Evolutionary conservation across 2,113 vertebrate genomes (phyloP).

Genomic region (Ciconia stormi): DNA sequence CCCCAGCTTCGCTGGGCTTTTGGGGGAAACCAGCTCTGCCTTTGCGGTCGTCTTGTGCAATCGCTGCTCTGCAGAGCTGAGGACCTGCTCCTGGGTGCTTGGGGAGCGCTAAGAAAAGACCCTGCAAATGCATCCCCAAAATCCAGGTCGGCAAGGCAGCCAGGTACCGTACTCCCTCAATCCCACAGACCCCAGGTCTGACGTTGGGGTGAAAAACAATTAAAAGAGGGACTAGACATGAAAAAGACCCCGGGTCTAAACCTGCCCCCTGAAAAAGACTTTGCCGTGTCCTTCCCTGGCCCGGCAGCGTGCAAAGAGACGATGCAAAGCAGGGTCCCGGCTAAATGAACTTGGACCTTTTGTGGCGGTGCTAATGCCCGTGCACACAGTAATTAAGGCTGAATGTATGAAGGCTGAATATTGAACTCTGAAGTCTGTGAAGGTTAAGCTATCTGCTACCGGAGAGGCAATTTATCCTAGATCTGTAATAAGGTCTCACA

Average conservation of each 20-base stretch:
- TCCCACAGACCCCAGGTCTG: neutral
- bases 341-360: neutral
- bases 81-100: neutral
- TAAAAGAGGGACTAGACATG: neutral
- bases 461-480: slow-evolving; percentile 40
- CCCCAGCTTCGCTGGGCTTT: neutral
- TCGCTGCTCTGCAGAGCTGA: neutral
- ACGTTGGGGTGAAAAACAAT: neutral
- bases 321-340: neutral
- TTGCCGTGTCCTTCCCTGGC: neutral
- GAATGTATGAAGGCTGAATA: slow-evolving; percentile 34
- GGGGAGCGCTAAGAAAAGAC: neutral
- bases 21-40: neutral
- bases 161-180: rapidly evolving
- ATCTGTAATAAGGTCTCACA: slow-evolving; percentile 55
- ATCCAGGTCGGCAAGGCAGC: neutral
- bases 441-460: slow-evolving; percentile 30
- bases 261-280: neutral
- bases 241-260: neutral
- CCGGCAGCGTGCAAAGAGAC: rapidly evolving
- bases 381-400: slow-evolving; percentile 43
- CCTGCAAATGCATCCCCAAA: neutral
- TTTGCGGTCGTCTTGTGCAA: neutral
- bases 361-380: neutral
- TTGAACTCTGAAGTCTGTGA: slow-evolving; percentile 51